These are phyloP conservation scores for Cryptoblepharus egeriae DNA, from an alignment of 2,797 vertebrate species.

Conservation along the genomic window DNA sequence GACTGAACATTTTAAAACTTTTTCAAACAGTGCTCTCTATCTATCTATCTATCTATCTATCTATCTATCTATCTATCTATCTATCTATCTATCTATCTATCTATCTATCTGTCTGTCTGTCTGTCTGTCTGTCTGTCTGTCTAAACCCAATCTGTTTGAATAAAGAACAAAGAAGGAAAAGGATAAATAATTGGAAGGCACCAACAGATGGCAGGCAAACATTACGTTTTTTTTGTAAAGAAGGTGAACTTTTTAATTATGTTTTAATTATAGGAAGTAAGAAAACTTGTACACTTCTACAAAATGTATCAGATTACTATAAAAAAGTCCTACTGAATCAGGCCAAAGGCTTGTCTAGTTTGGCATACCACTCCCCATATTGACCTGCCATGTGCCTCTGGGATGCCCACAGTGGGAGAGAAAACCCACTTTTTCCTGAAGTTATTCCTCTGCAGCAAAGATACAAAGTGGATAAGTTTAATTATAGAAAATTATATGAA, in stretches of 20 bases:
- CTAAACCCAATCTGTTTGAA: background rate
- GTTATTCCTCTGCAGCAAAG: too few species aligned
- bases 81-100: too few species aligned
- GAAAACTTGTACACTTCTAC: background rate
- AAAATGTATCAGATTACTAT: background rate
- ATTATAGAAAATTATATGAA: background rate
- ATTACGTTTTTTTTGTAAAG: background rate
- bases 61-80: too few species aligned
- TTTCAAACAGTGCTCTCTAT: too few species aligned
- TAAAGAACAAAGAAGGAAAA: background rate
- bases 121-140: background rate
- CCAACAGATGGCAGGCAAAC: constrained; percentile 31
- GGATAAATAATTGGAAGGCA: background rate
- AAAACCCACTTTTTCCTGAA: too few species aligned
- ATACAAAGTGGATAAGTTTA: background rate
- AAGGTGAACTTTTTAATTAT: constrained; percentile 6
- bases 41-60: too few species aligned
- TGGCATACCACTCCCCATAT: too few species aligned
- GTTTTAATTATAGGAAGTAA: background rate
- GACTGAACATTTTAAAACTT: background rate
- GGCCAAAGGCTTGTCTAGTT: too few species aligned
- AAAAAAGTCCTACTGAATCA: too few species aligned
- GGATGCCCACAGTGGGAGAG: too few species aligned
- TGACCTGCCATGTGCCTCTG: too few species aligned
- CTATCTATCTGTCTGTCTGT: too few species aligned